Conservation (phyloP, 2,113 vertebrate species). For the Corythoichthys intestinalis region DNA sequence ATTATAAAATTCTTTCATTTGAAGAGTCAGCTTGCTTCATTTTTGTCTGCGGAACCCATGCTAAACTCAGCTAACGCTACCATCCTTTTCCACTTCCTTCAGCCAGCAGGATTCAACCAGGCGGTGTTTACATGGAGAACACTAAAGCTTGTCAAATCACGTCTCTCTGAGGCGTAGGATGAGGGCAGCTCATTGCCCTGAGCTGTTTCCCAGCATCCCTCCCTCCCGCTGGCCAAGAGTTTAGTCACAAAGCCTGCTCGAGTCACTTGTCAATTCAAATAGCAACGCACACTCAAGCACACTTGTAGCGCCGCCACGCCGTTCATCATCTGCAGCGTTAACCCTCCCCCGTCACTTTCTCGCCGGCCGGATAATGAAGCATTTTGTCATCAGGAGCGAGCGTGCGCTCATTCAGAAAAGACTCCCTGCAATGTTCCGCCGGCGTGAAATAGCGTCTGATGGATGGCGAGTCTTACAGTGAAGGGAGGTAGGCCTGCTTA, state of each 20-base stretch:
- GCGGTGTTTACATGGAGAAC: conserved; percentile 25
- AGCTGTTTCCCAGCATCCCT: conserved; percentile 36
- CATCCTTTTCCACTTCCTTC: conserved; percentile 9
- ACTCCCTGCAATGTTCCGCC: conserved; percentile 30
- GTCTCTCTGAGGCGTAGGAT: conserved; percentile 33
- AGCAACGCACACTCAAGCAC: conserved; percentile 34
- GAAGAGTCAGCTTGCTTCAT: conserved; percentile 22
- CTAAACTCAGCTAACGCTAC: background rate
- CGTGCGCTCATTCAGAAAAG: conserved; percentile 52
- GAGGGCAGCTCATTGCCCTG: conserved; percentile 22
- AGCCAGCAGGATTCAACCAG: conserved; percentile 43
- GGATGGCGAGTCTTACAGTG: conserved; percentile 4
- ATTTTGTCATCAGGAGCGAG: conserved; percentile 50
- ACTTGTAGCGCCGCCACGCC: conserved; percentile 34
- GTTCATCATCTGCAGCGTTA: conserved; percentile 47
- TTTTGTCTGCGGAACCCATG: background rate
- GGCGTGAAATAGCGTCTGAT: conserved; percentile 55
- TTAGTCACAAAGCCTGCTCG: conserved; percentile 50
- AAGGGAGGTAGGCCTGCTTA: conserved; percentile 9
- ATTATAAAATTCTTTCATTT: too few relatives aligned
- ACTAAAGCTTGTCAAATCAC: conserved; percentile 37
- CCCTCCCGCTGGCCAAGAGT: conserved; percentile 23
- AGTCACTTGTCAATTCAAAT: conserved; percentile 57
- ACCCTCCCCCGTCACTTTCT: conserved; percentile 34
- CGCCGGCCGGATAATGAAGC: conserved; percentile 44